Conservation (phyloP, 2,888 invertebrate species). For the Volucella bombylans region DNA sequence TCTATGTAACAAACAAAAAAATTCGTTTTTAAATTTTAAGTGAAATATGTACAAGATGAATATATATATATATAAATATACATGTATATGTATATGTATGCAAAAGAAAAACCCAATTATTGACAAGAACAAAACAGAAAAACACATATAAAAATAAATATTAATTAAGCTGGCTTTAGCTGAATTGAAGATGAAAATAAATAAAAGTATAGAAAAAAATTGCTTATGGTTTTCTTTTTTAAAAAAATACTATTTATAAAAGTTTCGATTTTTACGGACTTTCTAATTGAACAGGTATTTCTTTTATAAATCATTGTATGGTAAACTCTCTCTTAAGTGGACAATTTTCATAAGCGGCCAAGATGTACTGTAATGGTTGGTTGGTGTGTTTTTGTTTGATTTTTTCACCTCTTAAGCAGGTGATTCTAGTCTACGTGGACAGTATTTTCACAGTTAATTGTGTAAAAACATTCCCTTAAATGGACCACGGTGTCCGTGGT, state of each 20-base stretch:
- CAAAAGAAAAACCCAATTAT: conserved; percentile 40
- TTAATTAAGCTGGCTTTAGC: conserved; percentile 70
- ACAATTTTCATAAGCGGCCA: too few relatives aligned
- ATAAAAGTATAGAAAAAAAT: conserved; percentile 65
- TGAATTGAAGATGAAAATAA: conserved; percentile 69
- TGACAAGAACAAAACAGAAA: conserved; percentile 39
- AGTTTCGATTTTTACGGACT: too few relatives aligned
- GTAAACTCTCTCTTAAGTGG: too few relatives aligned
- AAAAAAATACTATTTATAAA: background rate
- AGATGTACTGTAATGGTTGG: too few relatives aligned
- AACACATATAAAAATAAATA: conserved; percentile 37
- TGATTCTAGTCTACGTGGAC: too few relatives aligned
- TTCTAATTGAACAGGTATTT: too few relatives aligned
- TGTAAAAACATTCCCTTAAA: too few relatives aligned
- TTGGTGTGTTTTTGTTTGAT: too few relatives aligned
- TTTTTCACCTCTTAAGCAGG: too few relatives aligned
- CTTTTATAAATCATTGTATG: too few relatives aligned
- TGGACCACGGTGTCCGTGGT: too few relatives aligned
- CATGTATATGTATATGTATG: conserved; percentile 11
- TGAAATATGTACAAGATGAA: conserved; percentile 70
- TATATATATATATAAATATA: conserved; percentile 64
- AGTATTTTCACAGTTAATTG: too few relatives aligned
- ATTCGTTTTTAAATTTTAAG: conserved; percentile 68
- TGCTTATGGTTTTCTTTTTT: background rate
- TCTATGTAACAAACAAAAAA: conserved; percentile 48